Conservation (phyloP, 2,797 vertebrate genomes). For the Galaxias olidus region DNA sequence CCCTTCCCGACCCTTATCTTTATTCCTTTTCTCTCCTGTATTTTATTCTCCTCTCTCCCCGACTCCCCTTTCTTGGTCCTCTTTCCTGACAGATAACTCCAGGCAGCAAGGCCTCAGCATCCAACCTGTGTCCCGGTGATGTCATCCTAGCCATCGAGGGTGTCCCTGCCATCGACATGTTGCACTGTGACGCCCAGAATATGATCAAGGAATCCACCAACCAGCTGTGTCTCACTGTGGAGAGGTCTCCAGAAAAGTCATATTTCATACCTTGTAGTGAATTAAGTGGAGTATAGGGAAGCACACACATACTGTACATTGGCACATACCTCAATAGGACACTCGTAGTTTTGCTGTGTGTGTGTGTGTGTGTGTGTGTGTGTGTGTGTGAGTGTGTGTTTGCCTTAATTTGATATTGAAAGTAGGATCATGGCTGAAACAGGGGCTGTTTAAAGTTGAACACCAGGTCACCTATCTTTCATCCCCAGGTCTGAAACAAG, state of each 20-base stretch:
- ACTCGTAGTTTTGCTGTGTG: too few relatives aligned
- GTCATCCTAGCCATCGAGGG: conserved; percentile 92
- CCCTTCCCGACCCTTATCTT: neutral
- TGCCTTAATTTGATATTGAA: neutral
- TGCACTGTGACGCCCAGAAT: conserved; percentile 93
- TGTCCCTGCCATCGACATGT: conserved; percentile 84
- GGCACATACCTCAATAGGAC: neutral
- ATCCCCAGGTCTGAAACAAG: conserved; percentile 81
- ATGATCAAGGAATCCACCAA: conserved; percentile 86
- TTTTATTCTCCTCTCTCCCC: neutral
- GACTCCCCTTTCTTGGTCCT: neutral
- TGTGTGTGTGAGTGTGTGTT: too few relatives aligned
- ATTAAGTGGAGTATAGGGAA: neutral
- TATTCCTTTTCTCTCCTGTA: neutral
- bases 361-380: too few relatives aligned
- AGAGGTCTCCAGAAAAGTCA: conserved; percentile 75
- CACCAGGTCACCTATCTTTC: conserved; percentile 5
- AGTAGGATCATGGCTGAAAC: neutral
- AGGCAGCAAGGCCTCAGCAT: conserved; percentile 89
- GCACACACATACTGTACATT: neutral
- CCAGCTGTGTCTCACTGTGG: conserved; percentile 87
- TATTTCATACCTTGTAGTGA: too few relatives aligned
- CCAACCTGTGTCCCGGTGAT: conserved; percentile 89
- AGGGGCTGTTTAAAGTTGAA: too few relatives aligned
- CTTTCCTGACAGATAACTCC: conserved; percentile 83